Conservation (phyloP, 2,888 invertebrate species). For the Flexamia atlantica region DNA sequence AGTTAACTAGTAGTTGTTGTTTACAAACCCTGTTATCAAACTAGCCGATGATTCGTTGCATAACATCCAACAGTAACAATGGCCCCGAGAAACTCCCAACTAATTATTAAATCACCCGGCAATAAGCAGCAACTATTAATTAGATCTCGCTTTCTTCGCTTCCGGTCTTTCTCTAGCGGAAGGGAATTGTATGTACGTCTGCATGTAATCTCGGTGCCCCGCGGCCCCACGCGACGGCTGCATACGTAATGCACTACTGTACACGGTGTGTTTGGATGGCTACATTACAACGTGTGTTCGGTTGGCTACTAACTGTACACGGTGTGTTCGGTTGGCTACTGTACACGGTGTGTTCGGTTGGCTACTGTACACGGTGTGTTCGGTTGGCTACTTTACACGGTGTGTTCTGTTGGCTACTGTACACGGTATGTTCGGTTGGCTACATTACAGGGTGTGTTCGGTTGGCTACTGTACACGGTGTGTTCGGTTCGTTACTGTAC, state of each 20-base stretch:
- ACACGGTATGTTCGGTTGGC: too few relatives aligned
- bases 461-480: too few relatives aligned
- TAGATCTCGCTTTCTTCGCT: conserved; percentile 41
- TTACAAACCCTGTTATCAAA: not conserved
- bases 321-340: too few relatives aligned
- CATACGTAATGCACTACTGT: conserved; percentile 24
- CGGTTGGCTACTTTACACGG: too few relatives aligned
- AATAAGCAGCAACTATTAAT: conserved; percentile 29
- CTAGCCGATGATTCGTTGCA: conserved; percentile 1
- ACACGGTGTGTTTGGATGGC: not conserved
- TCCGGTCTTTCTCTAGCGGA: conserved; percentile 46
- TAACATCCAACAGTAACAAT: conserved; percentile 6
- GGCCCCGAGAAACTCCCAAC: conserved; percentile 32
- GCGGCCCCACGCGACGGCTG: not conserved
- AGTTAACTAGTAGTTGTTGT: not conserved
- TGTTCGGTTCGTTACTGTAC: too few relatives aligned
- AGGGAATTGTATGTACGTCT: conserved; percentile 28
- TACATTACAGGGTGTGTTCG: too few relatives aligned
- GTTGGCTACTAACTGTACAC: too few relatives aligned
- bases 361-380: too few relatives aligned
- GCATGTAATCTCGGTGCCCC: conserved; percentile 28
- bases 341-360: too few relatives aligned
- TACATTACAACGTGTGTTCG: too few relatives aligned
- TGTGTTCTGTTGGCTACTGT: too few relatives aligned
- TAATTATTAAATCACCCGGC: conserved; percentile 41